Evolutionary conservation across 2,797 vertebrate species (phyloP).

Genomic region (Xiphorhynchus erythropygius): DNA sequence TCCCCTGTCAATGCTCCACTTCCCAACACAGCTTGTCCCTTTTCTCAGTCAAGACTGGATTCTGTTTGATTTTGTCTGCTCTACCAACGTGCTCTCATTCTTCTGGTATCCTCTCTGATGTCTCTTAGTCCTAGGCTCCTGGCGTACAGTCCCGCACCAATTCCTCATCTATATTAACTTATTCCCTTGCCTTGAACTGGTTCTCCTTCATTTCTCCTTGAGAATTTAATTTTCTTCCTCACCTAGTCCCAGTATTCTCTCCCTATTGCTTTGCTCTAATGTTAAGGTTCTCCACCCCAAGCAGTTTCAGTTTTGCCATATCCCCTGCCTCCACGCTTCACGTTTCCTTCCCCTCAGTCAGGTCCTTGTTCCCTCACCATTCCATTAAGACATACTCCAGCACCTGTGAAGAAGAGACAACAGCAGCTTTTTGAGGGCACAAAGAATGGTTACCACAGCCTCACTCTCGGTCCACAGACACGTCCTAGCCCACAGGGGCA

Average conservation of each 20-base stretch:
- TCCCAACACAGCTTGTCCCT: not conserved
- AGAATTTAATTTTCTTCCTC: not conserved
- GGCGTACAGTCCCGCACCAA: not conserved
- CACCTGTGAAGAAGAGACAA: not conserved
- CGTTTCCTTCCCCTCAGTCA: not conserved
- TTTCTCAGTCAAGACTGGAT: not conserved
- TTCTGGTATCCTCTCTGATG: not conserved
- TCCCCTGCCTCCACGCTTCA: not conserved
- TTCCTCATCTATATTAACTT: not conserved
- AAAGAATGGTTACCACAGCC: not conserved
- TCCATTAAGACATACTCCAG: not conserved
- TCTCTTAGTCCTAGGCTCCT: not conserved
- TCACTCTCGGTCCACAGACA: not conserved
- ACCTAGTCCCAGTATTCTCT: not conserved
- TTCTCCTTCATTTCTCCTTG: not conserved
- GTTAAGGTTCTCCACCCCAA: not conserved
- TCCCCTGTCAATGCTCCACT: not conserved
- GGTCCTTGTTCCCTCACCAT: not conserved
- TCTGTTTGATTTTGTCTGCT: not conserved
- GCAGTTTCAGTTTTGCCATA: not conserved
- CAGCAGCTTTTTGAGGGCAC: not conserved
- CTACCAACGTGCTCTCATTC: not conserved
- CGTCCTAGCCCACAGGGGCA: not conserved
- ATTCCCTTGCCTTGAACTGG: not conserved
- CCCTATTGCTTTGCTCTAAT: not conserved